Conservation (phyloP, 2,113 vertebrate genomes). For the Dendropsophus ebraccatus region DNA sequence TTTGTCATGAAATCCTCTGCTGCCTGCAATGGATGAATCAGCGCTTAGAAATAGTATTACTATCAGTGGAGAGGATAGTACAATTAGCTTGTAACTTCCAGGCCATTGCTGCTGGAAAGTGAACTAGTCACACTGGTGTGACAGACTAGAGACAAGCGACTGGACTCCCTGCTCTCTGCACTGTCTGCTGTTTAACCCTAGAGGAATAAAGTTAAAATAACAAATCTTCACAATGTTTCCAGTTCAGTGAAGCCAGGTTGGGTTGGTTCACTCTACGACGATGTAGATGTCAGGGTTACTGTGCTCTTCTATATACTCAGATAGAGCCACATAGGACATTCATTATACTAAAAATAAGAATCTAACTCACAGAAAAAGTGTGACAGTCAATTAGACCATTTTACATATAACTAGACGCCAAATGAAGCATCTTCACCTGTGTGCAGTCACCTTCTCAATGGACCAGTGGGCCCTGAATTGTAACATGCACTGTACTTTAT, state of each 20-base stretch:
- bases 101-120: constrained; percentile 47
- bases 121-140: constrained; percentile 33
- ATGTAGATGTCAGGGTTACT: constrained; percentile 38
- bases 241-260: constrained; percentile 60
- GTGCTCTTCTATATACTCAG: background rate
- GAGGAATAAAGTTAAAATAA: constrained; percentile 19
- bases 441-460: background rate
- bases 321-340: background rate
- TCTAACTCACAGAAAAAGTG: background rate
- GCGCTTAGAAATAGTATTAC: background rate
- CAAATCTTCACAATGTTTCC: constrained; percentile 59
- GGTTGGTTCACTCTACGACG: constrained; percentile 52
- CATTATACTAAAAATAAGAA: background rate
- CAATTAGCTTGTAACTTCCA: constrained; percentile 44
- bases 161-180: constrained; percentile 31
- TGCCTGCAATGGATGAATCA: constrained; percentile 19
- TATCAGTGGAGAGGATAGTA: constrained; percentile 16
- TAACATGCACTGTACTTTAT: background rate
- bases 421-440: background rate
- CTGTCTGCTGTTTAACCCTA: constrained; percentile 35
- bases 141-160: constrained; percentile 33
- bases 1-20: background rate
- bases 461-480: background rate
- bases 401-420: background rate
- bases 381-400: background rate